These are phyloP conservation scores for Brienomyrus longianalis DNA, from an alignment of 2,113 vertebrate species.

Conservation along the genomic window DNA sequence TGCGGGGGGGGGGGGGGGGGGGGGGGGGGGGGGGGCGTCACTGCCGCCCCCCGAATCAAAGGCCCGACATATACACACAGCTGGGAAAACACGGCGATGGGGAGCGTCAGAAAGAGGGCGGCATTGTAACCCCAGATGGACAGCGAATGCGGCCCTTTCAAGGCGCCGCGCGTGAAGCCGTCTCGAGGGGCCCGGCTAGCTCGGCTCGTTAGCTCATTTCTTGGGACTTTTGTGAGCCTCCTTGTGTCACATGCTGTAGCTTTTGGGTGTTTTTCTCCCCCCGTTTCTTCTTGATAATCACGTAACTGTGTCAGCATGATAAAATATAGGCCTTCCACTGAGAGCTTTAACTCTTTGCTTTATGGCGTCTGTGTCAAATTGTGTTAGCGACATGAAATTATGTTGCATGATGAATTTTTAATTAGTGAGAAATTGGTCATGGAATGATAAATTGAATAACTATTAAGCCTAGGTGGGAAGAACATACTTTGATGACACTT, in stretches of 20 bases:
- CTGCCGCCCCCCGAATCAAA: constrained; percentile 40
- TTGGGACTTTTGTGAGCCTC: background rate
- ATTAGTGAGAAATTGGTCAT: background rate
- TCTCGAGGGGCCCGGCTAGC: constrained; percentile 24
- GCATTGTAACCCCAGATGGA: constrained; percentile 59
- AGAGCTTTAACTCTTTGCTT: background rate
- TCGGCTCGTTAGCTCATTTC: background rate
- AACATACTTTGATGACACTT: background rate
- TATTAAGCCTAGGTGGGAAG: background rate
- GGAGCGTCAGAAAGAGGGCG: constrained; percentile 39
- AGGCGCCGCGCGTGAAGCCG: background rate
- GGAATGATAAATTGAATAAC: background rate
- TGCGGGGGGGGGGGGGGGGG: background rate
- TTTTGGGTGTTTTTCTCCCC: background rate
- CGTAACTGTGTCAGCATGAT: background rate
- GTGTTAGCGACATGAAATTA: constrained; percentile 10
- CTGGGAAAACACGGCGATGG: constrained; percentile 39
- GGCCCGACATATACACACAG: constrained; percentile 53
- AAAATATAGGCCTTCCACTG: background rate
- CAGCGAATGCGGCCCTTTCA: constrained; percentile 44
- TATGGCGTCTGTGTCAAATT: background rate
- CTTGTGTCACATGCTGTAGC: background rate
- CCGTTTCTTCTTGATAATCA: background rate
- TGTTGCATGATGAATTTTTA: background rate
- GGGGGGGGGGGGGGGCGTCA: background rate